Evolutionary conservation across 2,113 vertebrate species (phyloP).

Genomic region (Psophia crepitans): DNA sequence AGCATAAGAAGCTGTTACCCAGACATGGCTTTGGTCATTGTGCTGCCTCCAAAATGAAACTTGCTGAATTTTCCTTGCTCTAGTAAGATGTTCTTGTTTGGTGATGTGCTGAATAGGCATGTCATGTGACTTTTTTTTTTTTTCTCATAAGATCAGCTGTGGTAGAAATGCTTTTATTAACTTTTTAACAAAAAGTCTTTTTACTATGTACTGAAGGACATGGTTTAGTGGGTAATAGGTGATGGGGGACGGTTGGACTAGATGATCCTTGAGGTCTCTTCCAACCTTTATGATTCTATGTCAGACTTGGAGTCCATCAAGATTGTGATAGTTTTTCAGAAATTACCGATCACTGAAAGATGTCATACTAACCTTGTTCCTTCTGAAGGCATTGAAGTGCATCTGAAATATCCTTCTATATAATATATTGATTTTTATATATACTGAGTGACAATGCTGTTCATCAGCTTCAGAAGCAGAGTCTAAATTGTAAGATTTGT

Average conservation of each 20-base stretch:
- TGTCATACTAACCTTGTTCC: slow-evolving; percentile 22
- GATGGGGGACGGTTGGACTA: too few relatives aligned
- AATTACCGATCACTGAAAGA: slow-evolving; percentile 32
- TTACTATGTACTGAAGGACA: too few relatives aligned
- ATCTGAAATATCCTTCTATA: slow-evolving; percentile 52
- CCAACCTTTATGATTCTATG: too few relatives aligned
- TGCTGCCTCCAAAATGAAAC: neutral
- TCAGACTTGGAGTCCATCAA: neutral
- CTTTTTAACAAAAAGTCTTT: neutral
- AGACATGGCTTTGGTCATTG: neutral
- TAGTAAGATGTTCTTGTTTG: neutral
- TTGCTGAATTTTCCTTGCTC: neutral
- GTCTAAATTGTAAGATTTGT: neutral
- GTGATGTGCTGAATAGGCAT: neutral
- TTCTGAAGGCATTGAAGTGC: slow-evolving; percentile 29
- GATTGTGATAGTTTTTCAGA: neutral
- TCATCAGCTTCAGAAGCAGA: slow-evolving; percentile 4
- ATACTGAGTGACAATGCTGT: neutral
- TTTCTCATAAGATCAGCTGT: neutral
- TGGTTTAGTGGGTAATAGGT: too few relatives aligned
- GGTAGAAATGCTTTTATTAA: neutral
- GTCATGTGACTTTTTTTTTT: neutral
- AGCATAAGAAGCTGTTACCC: neutral
- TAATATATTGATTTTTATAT: slow-evolving; percentile 40
- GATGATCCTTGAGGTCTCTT: too few relatives aligned